Evolutionary conservation across 2,888 invertebrate species (phyloP), one percentile per base, ranked within the genome.

Genomic region (Taenaris catops): DNA sequence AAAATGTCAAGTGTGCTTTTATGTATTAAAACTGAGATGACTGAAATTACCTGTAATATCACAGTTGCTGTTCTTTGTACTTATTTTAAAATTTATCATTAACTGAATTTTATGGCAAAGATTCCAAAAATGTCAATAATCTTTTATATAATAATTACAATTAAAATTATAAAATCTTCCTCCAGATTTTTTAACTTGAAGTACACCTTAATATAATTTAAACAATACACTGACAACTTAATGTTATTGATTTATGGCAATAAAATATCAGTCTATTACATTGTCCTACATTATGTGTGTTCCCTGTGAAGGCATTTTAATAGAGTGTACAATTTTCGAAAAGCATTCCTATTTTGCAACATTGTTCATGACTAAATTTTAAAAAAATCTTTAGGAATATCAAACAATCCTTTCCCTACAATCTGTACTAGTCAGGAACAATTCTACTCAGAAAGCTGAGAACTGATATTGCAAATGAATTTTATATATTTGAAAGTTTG

Each of bases 21-120:
- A 18, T 12, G 12, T 25, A 8, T 32, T 26, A 27, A 25, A 25
- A 32, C 18, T 20, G 25, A 26, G 25, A 19, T 24, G 14, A 37
- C 11, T 38, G 37, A 27, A 23, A 11, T 38, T 43, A 48, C 20
- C 29, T 24, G 41, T 41, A 48, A 42, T 50, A 50, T 50, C 50
- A 50, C 50, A 47, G 49, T 44, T 43, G 11, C 27, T 35, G 34
- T 41, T 40, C 31, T 45, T 40, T 45, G 38, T 47, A 45, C 45
- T 38, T 43, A 36, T 28, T 32, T 7, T n/a, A 19, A 17, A 23
- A 11, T 9, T 34, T 9, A 29, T 25, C 8, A 19, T 25, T 25
- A 34, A 18, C 24, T 32, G 24, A 32, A 32, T 25, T 17, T 32
- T 32, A 32, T 32, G 29, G 17, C 19, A 37, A 20, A 26, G n/a